These are phyloP conservation scores for Anoura caudifer DNA, from an alignment of 2,113 vertebrate genomes.

Conservation along the genomic window DNA sequence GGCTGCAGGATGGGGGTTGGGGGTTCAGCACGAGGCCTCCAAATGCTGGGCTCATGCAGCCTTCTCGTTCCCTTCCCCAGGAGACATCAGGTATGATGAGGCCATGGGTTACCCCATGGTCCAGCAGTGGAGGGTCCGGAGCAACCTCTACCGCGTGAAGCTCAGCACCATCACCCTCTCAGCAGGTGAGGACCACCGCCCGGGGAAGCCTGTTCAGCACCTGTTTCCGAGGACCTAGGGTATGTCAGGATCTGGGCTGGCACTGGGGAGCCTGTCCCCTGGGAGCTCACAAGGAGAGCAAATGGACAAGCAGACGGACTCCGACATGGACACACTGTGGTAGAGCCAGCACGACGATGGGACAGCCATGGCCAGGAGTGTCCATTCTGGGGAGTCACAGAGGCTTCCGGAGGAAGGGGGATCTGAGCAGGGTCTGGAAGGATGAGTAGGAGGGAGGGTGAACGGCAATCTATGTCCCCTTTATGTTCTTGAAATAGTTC, in stretches of 20 bases:
- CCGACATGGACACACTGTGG: rapidly evolving
- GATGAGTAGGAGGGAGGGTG: not conserved
- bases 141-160: constrained; percentile 97
- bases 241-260: not conserved
- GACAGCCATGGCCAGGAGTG: rapidly evolving
- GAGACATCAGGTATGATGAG: constrained; percentile 93
- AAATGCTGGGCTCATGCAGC: not conserved
- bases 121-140: constrained; percentile 96
- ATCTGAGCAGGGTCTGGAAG: not conserved
- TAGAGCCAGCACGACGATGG: rapidly evolving
- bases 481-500: not conserved
- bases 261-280: not conserved
- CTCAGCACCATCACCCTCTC: constrained; percentile 96
- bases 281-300: not conserved
- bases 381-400: not conserved
- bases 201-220: rapidly evolving
- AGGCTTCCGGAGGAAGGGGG: not conserved
- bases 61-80: constrained; percentile 73
- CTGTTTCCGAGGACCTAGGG: rapidly evolving
- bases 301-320: rapidly evolving
- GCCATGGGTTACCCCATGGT: constrained; percentile 98
- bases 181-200: constrained; percentile 84
- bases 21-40: too few species aligned
- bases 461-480: not conserved
- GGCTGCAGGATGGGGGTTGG: not conserved